Evolutionary conservation across 2,113 vertebrate species (phyloP).

Genomic region (Paramormyrops kingsleyae): DNA sequence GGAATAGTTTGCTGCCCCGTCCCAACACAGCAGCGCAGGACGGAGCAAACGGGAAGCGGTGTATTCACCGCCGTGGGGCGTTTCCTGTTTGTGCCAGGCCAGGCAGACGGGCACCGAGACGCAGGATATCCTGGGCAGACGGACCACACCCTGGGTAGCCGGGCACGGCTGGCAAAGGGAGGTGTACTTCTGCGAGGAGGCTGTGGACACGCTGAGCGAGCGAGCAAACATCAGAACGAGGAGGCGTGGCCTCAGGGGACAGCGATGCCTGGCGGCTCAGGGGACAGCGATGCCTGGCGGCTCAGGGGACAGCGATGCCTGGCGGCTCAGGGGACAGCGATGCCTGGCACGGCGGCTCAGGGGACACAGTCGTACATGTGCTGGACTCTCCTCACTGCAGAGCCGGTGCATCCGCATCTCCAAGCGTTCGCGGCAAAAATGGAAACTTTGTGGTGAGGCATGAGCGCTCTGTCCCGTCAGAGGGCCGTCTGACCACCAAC

Average conservation of each 20-base stretch:
- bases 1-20: background rate
- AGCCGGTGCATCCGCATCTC: background rate
- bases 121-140: slow-evolving; percentile 37
- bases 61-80: background rate
- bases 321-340: too few species aligned
- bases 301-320: too few species aligned
- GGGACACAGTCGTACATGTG: background rate
- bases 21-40: background rate
- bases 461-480: background rate
- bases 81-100: background rate
- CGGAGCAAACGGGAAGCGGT: slow-evolving; percentile 12
- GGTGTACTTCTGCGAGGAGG: background rate
- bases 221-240: background rate
- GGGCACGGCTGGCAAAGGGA: background rate
- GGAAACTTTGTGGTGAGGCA: background rate
- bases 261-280: too few species aligned
- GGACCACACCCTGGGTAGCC: background rate
- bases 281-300: too few species aligned
- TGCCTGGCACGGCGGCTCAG: background rate
- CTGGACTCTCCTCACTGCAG: background rate
- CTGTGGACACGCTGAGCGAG: background rate
- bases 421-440: background rate
- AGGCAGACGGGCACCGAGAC: background rate
- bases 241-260: background rate
- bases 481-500: background rate